phyloP scores from a whole-genome alignment of 2,113 vertebrate species.

The Gila orcuttii region DNA sequence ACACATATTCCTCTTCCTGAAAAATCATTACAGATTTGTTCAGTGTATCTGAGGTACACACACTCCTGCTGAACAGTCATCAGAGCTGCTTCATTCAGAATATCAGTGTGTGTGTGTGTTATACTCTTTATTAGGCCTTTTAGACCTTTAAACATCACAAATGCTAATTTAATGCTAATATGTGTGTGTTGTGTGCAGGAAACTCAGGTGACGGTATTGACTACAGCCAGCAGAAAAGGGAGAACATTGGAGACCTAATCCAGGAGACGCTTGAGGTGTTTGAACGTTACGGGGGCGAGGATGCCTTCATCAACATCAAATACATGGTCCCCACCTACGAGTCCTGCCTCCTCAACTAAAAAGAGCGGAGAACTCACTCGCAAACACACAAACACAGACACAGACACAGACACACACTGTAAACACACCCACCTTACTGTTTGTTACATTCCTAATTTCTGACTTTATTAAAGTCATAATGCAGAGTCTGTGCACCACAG shows the following conservation, averaged over 20 bases:
- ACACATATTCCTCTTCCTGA: not conserved
- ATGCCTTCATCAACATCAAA: constrained; percentile 94
- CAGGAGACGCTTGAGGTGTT: constrained; percentile 90
- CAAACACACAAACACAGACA: constrained; percentile 27
- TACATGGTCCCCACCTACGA: constrained; percentile 95
- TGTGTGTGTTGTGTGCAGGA: constrained; percentile 70
- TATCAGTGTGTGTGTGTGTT: not conserved
- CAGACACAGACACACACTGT: not conserved
- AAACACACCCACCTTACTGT: not conserved
- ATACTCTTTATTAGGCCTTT: not conserved
- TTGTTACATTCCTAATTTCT: constrained; percentile 18
- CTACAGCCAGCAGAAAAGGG: constrained; percentile 88
- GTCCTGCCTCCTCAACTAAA: constrained; percentile 85
- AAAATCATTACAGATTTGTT: not conserved
- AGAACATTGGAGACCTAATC: constrained; percentile 91
- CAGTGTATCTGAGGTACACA: not conserved
- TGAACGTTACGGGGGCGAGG: constrained; percentile 86
- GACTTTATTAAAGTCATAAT: constrained; percentile 38
- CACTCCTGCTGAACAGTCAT: not conserved
- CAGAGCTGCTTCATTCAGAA: not conserved
- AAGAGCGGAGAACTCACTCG: constrained; percentile 28
- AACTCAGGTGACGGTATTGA: constrained; percentile 89
- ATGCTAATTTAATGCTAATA: not conserved
- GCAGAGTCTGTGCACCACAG: not conserved
- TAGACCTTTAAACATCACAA: not conserved